Evolutionary conservation across 2,797 vertebrate species (phyloP), one percentile per base, ranked within the genome.

Genomic region (Enteromius paludinosus): DNA sequence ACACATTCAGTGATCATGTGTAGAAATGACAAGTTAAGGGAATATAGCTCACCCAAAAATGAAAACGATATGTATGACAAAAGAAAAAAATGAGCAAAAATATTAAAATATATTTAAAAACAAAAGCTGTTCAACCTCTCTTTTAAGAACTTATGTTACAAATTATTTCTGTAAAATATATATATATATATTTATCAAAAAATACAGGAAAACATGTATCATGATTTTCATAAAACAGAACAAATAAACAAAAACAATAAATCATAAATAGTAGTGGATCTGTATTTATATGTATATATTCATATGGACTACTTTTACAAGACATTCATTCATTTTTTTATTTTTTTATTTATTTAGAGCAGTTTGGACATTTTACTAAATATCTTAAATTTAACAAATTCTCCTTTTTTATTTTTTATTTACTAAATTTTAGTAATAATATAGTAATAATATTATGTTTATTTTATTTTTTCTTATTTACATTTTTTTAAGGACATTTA

Each of bases 1-100:
- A 62, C 77, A 68, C 43, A 65, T 81, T 84, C 52, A 28, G 47
- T 54, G 62, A 68, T 38, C 20, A 9, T 54, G 4, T 33, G 25
- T 45, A 15, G 1, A 68, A 45, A 43, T n/a, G 54, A 30, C 52
- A 33, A 30, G 18, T 15, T 49, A 25, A 66, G 25, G 8, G 35
- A 1, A 72, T 33, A 72, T n/a, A 72, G 25, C 14, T 52, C 5
- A 33, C 69, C 45, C 70, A 61, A 45, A 74, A 74, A 28, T 20
- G 23, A 18, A 8, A 61, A 30, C 10, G 11, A 35, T 5, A 1
- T 14, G 47, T 35, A n/a, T 14, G 43, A 45, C 11, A 45, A 45
- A 45, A 45, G 35, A 41, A 41, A 41, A 11, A 38, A 9, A 38
- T 38, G 1, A 2, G 5, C 47, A 49, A 49, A 38, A 38, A 38